Evolutionary conservation across 2,888 invertebrate species (phyloP).

Genomic region (Metalampra italica): DNA sequence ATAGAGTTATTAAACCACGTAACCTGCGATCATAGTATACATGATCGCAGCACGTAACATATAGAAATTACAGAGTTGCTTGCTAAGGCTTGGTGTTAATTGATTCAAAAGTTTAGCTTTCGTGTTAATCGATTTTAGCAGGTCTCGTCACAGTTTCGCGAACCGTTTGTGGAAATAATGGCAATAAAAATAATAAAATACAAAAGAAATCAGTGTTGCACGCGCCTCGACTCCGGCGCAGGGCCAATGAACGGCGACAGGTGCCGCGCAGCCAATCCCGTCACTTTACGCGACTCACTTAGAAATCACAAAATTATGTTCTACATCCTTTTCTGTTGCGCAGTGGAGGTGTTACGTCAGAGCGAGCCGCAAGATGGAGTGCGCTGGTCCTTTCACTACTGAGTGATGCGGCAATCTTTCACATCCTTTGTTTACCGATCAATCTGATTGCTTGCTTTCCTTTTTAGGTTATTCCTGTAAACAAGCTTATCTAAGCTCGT

Average conservation of each 20-base stretch:
- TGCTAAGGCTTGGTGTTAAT: background rate
- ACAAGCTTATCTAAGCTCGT: constrained; percentile 8
- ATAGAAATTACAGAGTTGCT: no score
- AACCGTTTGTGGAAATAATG: constrained; percentile 24
- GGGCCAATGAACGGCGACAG: constrained; percentile 72
- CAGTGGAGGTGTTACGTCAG: constrained; percentile 13
- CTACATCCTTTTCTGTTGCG: constrained; percentile 41
- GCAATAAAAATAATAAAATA: constrained; percentile 31
- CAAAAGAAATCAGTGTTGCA: constrained; percentile 49
- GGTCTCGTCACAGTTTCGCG: constrained; percentile 2
- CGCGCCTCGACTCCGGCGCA: constrained; percentile 45
- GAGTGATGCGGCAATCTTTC: constrained; percentile 22
- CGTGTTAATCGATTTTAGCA: background rate
- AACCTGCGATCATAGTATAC: no score
- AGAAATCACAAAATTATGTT: constrained; percentile 46
- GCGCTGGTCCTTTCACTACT: constrained; percentile 20
- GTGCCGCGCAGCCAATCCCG: constrained; percentile 57
- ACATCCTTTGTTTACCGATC: constrained; percentile 44
- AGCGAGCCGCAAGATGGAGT: constrained; percentile 20
- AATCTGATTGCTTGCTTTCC: constrained; percentile 28
- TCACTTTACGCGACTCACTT: constrained; percentile 45
- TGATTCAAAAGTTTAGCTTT: background rate
- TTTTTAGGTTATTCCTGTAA: constrained; percentile 27
- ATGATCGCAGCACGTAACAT: no score
- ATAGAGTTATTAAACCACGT: background rate